These are phyloP conservation scores for Apodemia hepburni DNA, from an alignment of 2,888 invertebrate species.

Conservation along the genomic window DNA sequence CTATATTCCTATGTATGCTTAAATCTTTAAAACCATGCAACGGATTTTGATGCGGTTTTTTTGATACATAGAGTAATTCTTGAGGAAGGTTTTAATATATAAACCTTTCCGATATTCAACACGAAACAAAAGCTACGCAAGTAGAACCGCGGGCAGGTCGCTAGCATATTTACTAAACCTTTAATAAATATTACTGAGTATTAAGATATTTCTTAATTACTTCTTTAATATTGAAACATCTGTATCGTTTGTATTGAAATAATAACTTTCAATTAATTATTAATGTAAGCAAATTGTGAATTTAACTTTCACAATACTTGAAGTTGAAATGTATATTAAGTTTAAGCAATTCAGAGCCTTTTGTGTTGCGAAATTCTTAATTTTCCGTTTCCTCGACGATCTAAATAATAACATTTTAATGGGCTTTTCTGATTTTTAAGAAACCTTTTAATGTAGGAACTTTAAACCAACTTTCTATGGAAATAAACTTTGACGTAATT, in stretches of 20 bases:
- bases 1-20: too few relatives aligned
- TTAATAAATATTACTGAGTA: too few relatives aligned
- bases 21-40: too few relatives aligned
- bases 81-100: too few relatives aligned
- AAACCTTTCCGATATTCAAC: too few relatives aligned
- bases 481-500: not conserved
- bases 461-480: not conserved
- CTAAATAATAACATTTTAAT: constrained; percentile 55
- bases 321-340: constrained; percentile 3
- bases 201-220: not conserved
- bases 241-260: constrained; percentile 12
- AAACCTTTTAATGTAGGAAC: not conserved
- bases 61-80: too few relatives aligned
- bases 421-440: constrained; percentile 16
- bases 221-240: not conserved
- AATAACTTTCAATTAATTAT: constrained; percentile 21
- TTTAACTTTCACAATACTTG: constrained; percentile 13
- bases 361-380: constrained; percentile 44
- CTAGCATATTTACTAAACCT: too few relatives aligned
- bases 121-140: too few relatives aligned
- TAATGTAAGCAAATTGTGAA: constrained; percentile 16
- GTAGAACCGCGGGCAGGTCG: too few relatives aligned
- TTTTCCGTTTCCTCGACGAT: constrained; percentile 57
- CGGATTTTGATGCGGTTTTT: too few relatives aligned
- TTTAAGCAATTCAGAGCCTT: constrained; percentile 14